Evolutionary conservation across 2,888 invertebrate genomes (phyloP).

Genomic region (Labia minor): DNA sequence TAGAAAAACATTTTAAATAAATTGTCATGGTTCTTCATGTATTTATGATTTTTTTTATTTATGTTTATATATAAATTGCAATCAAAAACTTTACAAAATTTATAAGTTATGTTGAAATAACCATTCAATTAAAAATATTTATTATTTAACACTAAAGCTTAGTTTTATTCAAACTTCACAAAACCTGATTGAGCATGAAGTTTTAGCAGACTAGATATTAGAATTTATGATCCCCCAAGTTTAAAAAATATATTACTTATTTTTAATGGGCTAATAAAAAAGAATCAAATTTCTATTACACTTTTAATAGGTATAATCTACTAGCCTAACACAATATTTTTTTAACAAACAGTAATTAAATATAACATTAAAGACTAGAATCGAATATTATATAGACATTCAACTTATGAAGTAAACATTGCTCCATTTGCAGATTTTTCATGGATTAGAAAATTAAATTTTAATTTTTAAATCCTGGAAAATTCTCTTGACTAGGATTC

Average conservation of each 20-base stretch:
- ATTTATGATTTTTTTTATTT: not conserved
- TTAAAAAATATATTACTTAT: conserved; percentile 3
- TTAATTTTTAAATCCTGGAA: not conserved
- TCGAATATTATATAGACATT: not conserved
- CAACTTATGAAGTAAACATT: not conserved
- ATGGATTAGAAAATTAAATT: not conserved
- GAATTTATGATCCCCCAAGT: not conserved
- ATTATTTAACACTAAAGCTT: not conserved
- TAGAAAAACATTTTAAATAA: not conserved
- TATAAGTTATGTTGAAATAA: not conserved
- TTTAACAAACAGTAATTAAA: not conserved
- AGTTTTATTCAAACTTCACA: not conserved
- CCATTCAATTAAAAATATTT: not conserved
- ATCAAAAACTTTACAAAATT: not conserved
- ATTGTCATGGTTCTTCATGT: too few species aligned
- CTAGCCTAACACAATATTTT: conserved; percentile 5
- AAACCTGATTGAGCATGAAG: not conserved
- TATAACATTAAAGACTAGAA: conserved; percentile 13
- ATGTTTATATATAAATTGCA: conserved; percentile 4
- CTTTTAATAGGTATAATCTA: not conserved
- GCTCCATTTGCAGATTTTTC: not conserved
- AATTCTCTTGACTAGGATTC: not conserved
- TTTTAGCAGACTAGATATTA: not conserved
- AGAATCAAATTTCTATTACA: not conserved
- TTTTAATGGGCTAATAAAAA: not conserved